Percentiles rank a stretch among this genome's conserved stretches.
Conservation (phyloP, 64 coral and sea anemone genomes). For the Porites lutea region DNA sequence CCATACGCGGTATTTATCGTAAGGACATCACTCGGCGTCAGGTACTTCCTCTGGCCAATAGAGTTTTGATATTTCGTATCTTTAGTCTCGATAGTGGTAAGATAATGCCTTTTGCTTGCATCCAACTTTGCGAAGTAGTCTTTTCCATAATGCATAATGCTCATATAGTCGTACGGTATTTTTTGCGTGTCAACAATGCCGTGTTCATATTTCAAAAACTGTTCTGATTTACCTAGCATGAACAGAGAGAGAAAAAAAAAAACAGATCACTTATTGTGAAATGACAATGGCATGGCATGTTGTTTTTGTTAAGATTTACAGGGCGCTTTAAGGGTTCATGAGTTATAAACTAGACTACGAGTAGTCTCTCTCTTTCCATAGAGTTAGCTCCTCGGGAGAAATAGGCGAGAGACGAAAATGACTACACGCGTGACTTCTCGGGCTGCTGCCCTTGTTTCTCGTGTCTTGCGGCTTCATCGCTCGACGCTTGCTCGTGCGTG, state of each 20-base stretch:
- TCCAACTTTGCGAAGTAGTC: constrained; percentile 85
- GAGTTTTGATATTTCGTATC: constrained; percentile 64
- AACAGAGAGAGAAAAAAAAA: background rate
- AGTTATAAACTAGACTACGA: too few relatives aligned
- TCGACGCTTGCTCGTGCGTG: too few relatives aligned
- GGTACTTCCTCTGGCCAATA: constrained; percentile 87
- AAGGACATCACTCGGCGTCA: constrained; percentile 63
- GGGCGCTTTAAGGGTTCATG: too few relatives aligned
- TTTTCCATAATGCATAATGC: constrained; percentile 98
- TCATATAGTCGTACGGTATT: constrained; percentile 87
- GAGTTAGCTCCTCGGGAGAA: too few relatives aligned
- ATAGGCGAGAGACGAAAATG: too few relatives aligned
- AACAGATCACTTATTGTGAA: background rate
- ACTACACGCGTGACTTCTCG: too few relatives aligned
- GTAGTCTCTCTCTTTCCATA: too few relatives aligned
- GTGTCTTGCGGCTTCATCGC: too few relatives aligned
- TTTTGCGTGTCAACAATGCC: constrained; percentile 47
- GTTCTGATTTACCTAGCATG: constrained; percentile 28
- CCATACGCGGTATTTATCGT: constrained; percentile 88
- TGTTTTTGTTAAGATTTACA: too few relatives aligned
- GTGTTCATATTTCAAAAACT: constrained; percentile 59
- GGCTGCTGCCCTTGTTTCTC: too few relatives aligned
- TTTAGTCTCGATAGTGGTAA: constrained; percentile 82
- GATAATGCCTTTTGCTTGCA: constrained; percentile 39
- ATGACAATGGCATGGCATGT: background rate